These are phyloP conservation scores for Gavia stellata DNA, from an alignment of 2,113 vertebrate genomes.

Conservation along the genomic window DNA sequence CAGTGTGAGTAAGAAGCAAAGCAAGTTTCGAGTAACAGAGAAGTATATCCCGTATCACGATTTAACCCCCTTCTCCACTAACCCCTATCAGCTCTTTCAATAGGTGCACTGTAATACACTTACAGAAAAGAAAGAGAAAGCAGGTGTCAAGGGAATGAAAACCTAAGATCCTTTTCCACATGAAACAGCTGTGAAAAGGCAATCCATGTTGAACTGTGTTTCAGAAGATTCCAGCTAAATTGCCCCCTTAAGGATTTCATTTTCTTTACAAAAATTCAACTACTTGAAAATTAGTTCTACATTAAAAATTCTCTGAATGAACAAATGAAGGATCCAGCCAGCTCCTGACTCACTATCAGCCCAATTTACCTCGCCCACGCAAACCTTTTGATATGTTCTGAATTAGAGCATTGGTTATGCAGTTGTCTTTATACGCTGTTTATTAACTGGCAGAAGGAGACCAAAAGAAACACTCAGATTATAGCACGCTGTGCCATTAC, in stretches of 20 bases:
- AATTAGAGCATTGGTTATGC: constrained; percentile 36
- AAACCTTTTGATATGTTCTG: constrained; percentile 50
- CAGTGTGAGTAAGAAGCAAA: neutral
- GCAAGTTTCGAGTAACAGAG: neutral
- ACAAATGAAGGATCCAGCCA: constrained; percentile 29
- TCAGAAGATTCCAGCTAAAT: constrained; percentile 28
- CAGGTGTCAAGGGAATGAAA: neutral
- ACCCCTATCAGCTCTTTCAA: neutral
- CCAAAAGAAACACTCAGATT: constrained; percentile 21
- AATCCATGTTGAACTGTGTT: neutral
- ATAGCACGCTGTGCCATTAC: neutral
- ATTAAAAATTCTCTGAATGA: constrained; percentile 47
- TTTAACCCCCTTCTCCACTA: neutral
- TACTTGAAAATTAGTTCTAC: constrained; percentile 52
- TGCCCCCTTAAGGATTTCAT: constrained; percentile 47
- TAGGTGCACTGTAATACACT: neutral
- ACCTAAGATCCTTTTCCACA: constrained; percentile 6
- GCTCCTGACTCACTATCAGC: constrained; percentile 45
- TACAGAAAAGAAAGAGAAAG: neutral
- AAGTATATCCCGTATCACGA: neutral
- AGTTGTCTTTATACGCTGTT: constrained; percentile 29
- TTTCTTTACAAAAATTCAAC: constrained; percentile 49
- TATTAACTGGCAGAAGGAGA: constrained; percentile 29
- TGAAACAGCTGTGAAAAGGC: constrained; percentile 34
- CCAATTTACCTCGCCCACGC: constrained; percentile 39